A percentile compares a stretch with the other conserved stretches of the same genome.
These are phyloP conservation scores for Ephestia elutella DNA, from an alignment of 1,140 invertebrate species.

Conservation along the genomic window DNA sequence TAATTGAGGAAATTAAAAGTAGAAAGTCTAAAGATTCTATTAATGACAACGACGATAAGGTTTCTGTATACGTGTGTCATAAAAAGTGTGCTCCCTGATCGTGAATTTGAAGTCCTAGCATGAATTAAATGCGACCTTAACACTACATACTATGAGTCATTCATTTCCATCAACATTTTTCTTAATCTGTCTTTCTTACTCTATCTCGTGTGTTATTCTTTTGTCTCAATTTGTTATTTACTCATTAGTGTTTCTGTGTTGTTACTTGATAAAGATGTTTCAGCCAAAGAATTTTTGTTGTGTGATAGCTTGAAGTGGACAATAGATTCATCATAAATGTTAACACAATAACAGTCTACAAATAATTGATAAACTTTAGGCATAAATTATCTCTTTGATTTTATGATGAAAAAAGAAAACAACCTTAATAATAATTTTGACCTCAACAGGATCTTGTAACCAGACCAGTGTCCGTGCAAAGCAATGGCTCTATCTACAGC, in stretches of 20 bases:
- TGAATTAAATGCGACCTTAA: slow-evolving; percentile 19
- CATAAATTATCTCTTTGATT: too few relatives aligned
- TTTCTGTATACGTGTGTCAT: slow-evolving; percentile 48
- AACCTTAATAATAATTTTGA: too few relatives aligned
- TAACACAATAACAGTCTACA: not conserved
- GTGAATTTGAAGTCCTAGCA: slow-evolving; percentile 35
- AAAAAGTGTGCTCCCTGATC: slow-evolving; percentile 46
- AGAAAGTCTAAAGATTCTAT: slow-evolving; percentile 26
- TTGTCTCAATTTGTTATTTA: not conserved
- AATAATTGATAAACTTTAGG: not conserved
- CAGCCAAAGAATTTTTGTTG: not conserved
- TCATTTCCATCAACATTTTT: not conserved
- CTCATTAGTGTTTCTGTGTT: not conserved
- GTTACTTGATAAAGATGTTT: not conserved
- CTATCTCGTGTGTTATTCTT: not conserved
- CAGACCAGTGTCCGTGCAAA: slow-evolving; percentile 66
- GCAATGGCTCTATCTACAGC: slow-evolving; percentile 67
- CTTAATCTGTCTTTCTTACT: too few relatives aligned
- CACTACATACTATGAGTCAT: not conserved
- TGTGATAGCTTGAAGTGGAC: not conserved
- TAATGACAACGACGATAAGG: slow-evolving; percentile 43
- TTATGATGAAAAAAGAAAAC: too few relatives aligned
- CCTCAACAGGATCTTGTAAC: slow-evolving; percentile 50
- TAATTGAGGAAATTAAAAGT: slow-evolving; percentile 61
- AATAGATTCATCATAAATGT: not conserved